Percentiles rank a stretch among this genome's conserved stretches.
These are phyloP conservation scores for Drosophila arizonae DNA, from an alignment of 1,140 invertebrate genomes.

Conservation along the genomic window DNA sequence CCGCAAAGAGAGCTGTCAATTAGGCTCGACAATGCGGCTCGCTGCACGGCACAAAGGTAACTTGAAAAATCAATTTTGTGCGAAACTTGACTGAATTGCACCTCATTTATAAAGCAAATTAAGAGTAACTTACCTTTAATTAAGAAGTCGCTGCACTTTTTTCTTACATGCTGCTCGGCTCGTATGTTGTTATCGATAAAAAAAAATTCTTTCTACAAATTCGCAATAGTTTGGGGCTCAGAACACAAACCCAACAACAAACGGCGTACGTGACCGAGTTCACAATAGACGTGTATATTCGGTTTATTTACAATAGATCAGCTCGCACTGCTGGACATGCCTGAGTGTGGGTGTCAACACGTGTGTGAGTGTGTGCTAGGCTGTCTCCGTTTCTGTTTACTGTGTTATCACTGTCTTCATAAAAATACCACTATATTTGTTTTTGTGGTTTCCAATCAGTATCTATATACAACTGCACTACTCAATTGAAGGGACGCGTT, in stretches of 20 bases:
- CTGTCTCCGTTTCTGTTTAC: not conserved
- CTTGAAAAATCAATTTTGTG: slow-evolving; percentile 73
- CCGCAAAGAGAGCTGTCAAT: slow-evolving; percentile 30
- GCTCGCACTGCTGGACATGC: slow-evolving; percentile 54
- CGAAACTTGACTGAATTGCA: slow-evolving; percentile 20
- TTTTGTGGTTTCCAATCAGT: slow-evolving; percentile 26
- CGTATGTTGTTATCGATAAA: slow-evolving; percentile 31
- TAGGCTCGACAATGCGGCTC: slow-evolving; percentile 14
- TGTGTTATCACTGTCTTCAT: slow-evolving; percentile 4
- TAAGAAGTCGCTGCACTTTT: not conserved
- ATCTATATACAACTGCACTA: slow-evolving; percentile 17
- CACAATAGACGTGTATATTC: slow-evolving; percentile 67
- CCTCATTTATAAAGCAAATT: slow-evolving; percentile 3
- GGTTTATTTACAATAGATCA: slow-evolving; percentile 79
- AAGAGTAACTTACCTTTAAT: slow-evolving; percentile 24
- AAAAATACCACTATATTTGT: not conserved
- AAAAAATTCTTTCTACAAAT: slow-evolving; percentile 13
- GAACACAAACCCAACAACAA: slow-evolving; percentile 42
- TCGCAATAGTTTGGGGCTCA: slow-evolving; percentile 34
- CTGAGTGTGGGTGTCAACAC: slow-evolving; percentile 4
- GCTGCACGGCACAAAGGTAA: slow-evolving; percentile 19
- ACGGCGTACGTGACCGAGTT: slow-evolving; percentile 76
- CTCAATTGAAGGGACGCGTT: slow-evolving; percentile 11
- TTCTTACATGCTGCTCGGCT: slow-evolving; percentile 25
- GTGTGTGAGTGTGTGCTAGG: slow-evolving; percentile 3